Conservation (phyloP, 2,797 vertebrate genomes). For the Hippoglossus hippoglossus region DNA sequence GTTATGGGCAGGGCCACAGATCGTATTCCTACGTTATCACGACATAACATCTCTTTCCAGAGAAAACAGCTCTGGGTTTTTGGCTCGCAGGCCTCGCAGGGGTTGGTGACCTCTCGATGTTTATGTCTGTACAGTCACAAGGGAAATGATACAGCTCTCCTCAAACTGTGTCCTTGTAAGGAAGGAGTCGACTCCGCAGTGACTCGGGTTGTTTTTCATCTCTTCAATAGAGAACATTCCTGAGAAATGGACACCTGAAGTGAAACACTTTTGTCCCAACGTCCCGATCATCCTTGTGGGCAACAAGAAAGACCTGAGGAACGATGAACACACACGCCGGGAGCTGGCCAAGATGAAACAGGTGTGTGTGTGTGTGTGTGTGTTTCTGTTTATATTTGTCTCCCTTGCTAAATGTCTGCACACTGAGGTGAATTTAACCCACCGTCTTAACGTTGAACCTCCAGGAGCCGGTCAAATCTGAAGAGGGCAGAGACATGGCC, state of each 20-base stretch:
- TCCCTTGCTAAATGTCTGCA: neutral
- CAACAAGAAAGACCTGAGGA: slow-evolving; percentile 98
- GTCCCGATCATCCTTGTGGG: slow-evolving; percentile 99
- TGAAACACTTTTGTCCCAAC: slow-evolving; percentile 99
- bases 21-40: slow-evolving; percentile 16
- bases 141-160: slow-evolving; percentile 28
- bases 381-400: neutral
- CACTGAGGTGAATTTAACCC: slow-evolving; percentile 1
- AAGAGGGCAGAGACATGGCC: slow-evolving; percentile 97
- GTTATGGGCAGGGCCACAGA: slow-evolving; percentile 13
- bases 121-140: slow-evolving; percentile 37
- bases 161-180: slow-evolving; percentile 43
- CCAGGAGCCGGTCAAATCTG: slow-evolving; percentile 94
- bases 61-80: slow-evolving; percentile 26
- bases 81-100: slow-evolving; percentile 22
- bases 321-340: slow-evolving; percentile 97
- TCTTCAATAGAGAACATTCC: slow-evolving; percentile 95
- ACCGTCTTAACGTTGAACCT: slow-evolving; percentile 11
- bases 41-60: slow-evolving; percentile 33
- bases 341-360: slow-evolving; percentile 99
- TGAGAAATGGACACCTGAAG: slow-evolving; percentile 99
- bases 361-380: slow-evolving; percentile 75
- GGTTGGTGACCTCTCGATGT: slow-evolving; percentile 40
- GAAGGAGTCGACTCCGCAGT: slow-evolving; percentile 5
- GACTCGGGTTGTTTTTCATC: neutral